Evolutionary conservation across 2,797 vertebrate species (phyloP).

Genomic region (Acrossocheilus fasciatus): DNA sequence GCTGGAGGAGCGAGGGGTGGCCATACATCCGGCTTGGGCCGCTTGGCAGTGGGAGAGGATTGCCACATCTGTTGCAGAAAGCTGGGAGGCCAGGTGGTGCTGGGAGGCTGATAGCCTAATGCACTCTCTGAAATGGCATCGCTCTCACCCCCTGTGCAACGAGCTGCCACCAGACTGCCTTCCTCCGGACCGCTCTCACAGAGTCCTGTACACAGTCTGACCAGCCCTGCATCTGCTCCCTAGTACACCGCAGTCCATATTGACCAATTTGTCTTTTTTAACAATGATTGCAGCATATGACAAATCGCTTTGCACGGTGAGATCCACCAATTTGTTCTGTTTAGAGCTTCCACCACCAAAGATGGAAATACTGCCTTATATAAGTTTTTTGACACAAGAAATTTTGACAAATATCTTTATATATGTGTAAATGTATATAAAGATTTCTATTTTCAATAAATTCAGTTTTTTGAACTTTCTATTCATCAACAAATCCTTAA

Average conservation of each 20-base stretch:
- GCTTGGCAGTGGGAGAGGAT: slow-evolving; percentile 80
- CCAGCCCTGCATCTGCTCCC: slow-evolving; percentile 53
- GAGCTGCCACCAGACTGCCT: slow-evolving; percentile 58
- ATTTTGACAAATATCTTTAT: not conserved
- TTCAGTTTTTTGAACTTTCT: not conserved
- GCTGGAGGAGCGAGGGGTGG: slow-evolving; percentile 70
- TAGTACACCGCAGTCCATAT: slow-evolving; percentile 44
- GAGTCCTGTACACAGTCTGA: slow-evolving; percentile 44
- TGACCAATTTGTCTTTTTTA: slow-evolving; percentile 60
- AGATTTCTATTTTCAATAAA: not conserved
- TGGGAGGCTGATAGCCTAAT: slow-evolving; percentile 64
- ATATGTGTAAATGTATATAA: not conserved
- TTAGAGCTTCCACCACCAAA: not conserved
- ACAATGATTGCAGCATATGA: slow-evolving; percentile 57
- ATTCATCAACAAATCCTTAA: not conserved
- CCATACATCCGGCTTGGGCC: slow-evolving; percentile 83
- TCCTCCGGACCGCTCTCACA: slow-evolving; percentile 49
- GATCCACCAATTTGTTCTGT: slow-evolving; percentile 18
- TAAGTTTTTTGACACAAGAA: not conserved
- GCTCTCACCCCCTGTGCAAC: slow-evolving; percentile 46
- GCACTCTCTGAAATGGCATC: slow-evolving; percentile 58
- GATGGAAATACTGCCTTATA: not conserved
- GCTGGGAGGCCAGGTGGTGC: slow-evolving; percentile 84
- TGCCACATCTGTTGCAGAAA: slow-evolving; percentile 87
- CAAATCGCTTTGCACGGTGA: slow-evolving; percentile 31